Conservation (phyloP, 2,113 vertebrate genomes). For the Callopanchax toddi region DNA sequence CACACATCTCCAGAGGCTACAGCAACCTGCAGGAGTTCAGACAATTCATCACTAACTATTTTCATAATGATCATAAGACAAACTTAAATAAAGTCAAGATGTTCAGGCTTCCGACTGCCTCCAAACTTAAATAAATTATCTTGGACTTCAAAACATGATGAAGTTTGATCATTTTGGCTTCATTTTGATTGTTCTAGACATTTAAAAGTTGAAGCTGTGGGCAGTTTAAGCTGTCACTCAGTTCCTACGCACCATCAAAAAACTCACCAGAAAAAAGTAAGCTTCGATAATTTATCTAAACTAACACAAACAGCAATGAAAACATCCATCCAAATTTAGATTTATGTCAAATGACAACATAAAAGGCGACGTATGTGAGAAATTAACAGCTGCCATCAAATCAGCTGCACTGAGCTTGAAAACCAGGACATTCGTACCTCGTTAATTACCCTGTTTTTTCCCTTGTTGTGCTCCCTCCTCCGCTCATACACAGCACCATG, state of each 20-base stretch:
- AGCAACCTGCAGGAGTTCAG: conserved; percentile 70
- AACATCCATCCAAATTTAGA: conserved; percentile 22
- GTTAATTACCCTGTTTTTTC: conserved; percentile 21
- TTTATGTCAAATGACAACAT: conserved; percentile 33
- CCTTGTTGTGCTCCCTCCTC: neutral
- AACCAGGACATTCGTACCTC: conserved; percentile 11
- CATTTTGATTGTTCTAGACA: conserved; percentile 5
- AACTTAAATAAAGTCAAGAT: neutral
- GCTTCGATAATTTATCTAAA: conserved; percentile 30
- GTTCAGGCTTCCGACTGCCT: neutral
- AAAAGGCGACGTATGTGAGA: conserved; percentile 20
- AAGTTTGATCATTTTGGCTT: conserved; percentile 21
- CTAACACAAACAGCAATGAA: conserved; percentile 19
- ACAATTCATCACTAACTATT: neutral
- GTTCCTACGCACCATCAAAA: conserved; percentile 43
- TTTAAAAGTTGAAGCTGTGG: conserved; percentile 48
- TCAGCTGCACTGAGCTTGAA: conserved; percentile 10
- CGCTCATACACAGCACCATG: conserved; percentile 2
- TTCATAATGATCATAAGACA: neutral
- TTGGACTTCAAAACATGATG: neutral
- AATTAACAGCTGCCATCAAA: conserved; percentile 37
- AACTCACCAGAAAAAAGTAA: conserved; percentile 29
- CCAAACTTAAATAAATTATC: neutral
- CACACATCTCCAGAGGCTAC: conserved; percentile 83
- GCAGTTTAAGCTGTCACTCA: conserved; percentile 43